Conservation (phyloP, 1,140 invertebrate species). For the Chrysopa pallens region DNA sequence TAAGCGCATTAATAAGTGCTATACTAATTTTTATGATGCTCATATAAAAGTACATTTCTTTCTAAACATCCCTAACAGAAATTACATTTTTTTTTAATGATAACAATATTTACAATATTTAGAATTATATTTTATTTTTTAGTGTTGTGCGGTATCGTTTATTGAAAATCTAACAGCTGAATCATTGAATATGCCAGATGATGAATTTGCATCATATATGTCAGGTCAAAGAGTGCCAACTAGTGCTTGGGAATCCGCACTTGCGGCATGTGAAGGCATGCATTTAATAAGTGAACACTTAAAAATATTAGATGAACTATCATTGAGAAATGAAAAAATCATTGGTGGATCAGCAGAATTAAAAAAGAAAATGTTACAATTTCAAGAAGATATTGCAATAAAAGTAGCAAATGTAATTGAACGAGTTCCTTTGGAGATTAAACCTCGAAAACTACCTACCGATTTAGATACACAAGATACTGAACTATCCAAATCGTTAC, state of each 20-base stretch:
- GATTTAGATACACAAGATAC: slow-evolving; percentile 33
- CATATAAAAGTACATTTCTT: too few species aligned
- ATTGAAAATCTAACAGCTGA: slow-evolving; percentile 92
- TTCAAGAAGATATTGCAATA: slow-evolving; percentile 45
- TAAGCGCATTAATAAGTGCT: too few species aligned
- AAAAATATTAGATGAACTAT: slow-evolving; percentile 41
- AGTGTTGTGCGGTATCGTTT: slow-evolving; percentile 95
- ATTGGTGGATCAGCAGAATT: slow-evolving; percentile 35
- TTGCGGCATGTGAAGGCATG: slow-evolving; percentile 56
- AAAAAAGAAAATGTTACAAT: slow-evolving; percentile 42
- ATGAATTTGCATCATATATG: slow-evolving; percentile 91
- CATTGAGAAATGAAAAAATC: slow-evolving; percentile 35
- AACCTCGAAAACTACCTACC: slow-evolving; percentile 45
- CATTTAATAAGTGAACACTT: slow-evolving; percentile 53
- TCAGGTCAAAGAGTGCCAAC: slow-evolving; percentile 68
- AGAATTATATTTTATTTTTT: too few species aligned
- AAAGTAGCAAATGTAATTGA: slow-evolving; percentile 44
- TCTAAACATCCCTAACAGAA: neutral
- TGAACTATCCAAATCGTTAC: slow-evolving; percentile 9
- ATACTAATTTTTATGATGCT: too few species aligned
- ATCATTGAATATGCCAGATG: slow-evolving; percentile 77
- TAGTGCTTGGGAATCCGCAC: slow-evolving; percentile 52
- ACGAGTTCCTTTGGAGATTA: slow-evolving; percentile 51
- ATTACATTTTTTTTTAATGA: neutral
- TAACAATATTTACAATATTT: too few species aligned